phyloP scores from a whole-genome alignment of 2,113 vertebrate species.

The Polyodon spathula region DNA sequence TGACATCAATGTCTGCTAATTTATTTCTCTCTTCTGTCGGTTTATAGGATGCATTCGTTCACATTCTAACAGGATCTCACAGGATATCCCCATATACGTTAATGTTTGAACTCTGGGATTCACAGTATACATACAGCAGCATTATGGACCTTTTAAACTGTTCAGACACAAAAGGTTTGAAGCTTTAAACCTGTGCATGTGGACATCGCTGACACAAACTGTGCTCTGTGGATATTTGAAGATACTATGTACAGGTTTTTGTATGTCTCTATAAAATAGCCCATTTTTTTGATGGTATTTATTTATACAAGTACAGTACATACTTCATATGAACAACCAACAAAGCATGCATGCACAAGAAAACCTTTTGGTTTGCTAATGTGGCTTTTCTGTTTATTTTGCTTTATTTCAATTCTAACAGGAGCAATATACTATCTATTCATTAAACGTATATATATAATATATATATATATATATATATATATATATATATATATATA shows the following conservation, averaged over 20 bases:
- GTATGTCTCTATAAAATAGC: constrained; percentile 27
- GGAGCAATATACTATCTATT: constrained; percentile 49
- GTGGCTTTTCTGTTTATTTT: constrained; percentile 28
- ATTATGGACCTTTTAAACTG: constrained; percentile 72
- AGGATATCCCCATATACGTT: constrained; percentile 90
- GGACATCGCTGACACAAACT: constrained; percentile 72
- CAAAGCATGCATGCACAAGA: constrained; percentile 36
- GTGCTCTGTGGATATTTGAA: constrained; percentile 61
- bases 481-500: constrained; percentile 42
- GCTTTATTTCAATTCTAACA: constrained; percentile 35
- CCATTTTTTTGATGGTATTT: constrained; percentile 37
- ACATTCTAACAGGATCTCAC: constrained; percentile 89
- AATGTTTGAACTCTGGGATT: constrained; percentile 77
- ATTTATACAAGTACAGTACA: constrained; percentile 40
- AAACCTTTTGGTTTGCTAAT: constrained; percentile 29
- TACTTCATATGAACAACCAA: constrained; percentile 18
- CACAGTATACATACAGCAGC: constrained; percentile 43
- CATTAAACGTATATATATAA: constrained; percentile 31
- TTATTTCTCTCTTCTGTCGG: constrained; percentile 5
- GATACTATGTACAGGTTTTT: constrained; percentile 76
- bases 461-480: constrained; percentile 44
- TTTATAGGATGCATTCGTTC: constrained; percentile 83
- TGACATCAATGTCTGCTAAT: neutral
- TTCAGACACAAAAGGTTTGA: constrained; percentile 83
- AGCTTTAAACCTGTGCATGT: constrained; percentile 99